Percentiles rank a stretch among this genome's conserved stretches.
Conservation (phyloP, 1,140 invertebrate genomes). For the Oreohelix idahoensis region DNA sequence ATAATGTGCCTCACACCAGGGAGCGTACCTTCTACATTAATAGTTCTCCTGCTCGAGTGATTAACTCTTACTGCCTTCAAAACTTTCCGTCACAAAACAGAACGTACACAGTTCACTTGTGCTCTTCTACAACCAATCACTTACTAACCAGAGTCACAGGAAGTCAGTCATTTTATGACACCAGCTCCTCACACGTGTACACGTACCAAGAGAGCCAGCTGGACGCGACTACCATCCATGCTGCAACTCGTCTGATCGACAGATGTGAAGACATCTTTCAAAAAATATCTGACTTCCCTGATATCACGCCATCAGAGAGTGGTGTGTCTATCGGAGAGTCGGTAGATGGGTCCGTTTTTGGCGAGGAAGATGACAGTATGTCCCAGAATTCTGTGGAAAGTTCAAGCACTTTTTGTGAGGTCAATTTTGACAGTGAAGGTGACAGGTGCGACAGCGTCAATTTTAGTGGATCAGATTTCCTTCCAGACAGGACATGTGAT, state of each 20-base stretch:
- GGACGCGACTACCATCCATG: background rate
- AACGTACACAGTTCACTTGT: background rate
- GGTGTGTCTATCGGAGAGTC: slow-evolving; percentile 34
- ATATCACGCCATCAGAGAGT: slow-evolving; percentile 37
- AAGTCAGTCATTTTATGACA: slow-evolving; percentile 25
- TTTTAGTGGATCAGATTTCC: background rate
- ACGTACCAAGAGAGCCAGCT: background rate
- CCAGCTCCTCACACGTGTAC: slow-evolving; percentile 32
- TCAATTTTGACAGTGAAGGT: slow-evolving; percentile 35
- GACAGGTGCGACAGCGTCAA: slow-evolving; percentile 23
- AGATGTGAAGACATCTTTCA: slow-evolving; percentile 36
- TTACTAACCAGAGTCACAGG: background rate
- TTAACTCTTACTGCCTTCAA: background rate
- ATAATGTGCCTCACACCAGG: background rate
- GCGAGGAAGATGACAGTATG: background rate
- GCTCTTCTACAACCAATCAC: background rate
- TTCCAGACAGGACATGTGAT: background rate
- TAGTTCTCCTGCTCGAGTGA: background rate
- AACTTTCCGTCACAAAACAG: background rate
- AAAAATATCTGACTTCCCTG: background rate
- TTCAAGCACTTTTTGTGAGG: slow-evolving; percentile 40
- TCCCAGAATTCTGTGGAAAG: slow-evolving; percentile 33
- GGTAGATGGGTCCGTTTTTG: slow-evolving; percentile 15
- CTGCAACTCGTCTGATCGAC: background rate
- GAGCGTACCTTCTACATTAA: slow-evolving; percentile 21